Base-by-base conservation (phyloP, 92 coral and sea anemone species). In the Parazoanthus atlanticus region DNA sequence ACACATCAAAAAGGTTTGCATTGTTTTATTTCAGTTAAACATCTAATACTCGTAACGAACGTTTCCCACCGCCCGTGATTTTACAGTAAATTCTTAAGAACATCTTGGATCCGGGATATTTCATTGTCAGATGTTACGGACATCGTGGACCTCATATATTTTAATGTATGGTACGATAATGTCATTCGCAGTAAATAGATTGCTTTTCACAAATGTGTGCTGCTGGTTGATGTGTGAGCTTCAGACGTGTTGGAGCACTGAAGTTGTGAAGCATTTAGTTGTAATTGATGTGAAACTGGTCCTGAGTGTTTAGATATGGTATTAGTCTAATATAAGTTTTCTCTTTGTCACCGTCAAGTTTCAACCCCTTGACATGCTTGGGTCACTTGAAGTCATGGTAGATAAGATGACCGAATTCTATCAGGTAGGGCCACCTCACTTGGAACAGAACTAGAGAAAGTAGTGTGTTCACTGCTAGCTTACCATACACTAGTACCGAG, bases 351-450 rank as follows among this genome's bases (percentile, higher is more conserved):
- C 72, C 78, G 34, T 34, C 19, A 26, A 94, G 97, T 94, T 94
- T 92, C 97, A 94, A 86, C 97, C 94, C 0, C 86, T 94, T 21
- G 86, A 87, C 30, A 86, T 74, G 82, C 74, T 91, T 16, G n/a
- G 61, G 10, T 58, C 43, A 36, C 84, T 94, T 56, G 90, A 88
- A 78, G 81, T 86, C 15, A 19, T 92, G 72, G 87, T 77, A 5
- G 89, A 74, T 16, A 64, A 88, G 73, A 90, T 94, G 93, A 56
- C 90, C 6, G 84, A 91, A 3, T 84, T 85, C 79, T 94, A 92
- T 79, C 85, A 83, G 90, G 93, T 94, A 71, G 43, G 71, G n/a
- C 46, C 23, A 34, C 38, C 28, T 72, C 2, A 9, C 10, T 30
- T 65, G 8, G 40, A 29, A 25, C 65, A 29, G 32, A 25, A 38